Percentiles rank a stretch among this genome's conserved stretches.
These are phyloP conservation scores for Baronia brevicornis DNA, from an alignment of 2,888 invertebrate species.

Conservation along the genomic window DNA sequence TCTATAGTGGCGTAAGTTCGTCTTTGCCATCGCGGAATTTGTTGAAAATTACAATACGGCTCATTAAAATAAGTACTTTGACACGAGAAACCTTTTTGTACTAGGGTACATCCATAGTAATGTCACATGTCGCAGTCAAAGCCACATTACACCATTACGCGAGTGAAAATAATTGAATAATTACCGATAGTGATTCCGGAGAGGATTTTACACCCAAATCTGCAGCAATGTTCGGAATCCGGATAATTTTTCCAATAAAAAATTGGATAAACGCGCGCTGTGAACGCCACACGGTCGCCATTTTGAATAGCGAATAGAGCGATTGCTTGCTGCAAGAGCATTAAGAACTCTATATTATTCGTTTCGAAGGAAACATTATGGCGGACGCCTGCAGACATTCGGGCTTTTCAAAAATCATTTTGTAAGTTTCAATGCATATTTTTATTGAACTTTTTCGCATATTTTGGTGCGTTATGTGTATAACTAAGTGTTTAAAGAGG, in stretches of 20 bases:
- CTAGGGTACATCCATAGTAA: slow-evolving; percentile 64
- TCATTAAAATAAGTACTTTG: slow-evolving; percentile 10
- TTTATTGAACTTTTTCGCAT: slow-evolving; percentile 76
- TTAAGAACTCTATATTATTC: slow-evolving; percentile 77
- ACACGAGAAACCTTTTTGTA: slow-evolving; percentile 42
- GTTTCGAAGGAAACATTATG: slow-evolving; percentile 77
- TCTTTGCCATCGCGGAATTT: no score
- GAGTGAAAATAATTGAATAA: slow-evolving; percentile 64
- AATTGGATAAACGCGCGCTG: slow-evolving; percentile 69
- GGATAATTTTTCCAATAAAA: slow-evolving; percentile 64
- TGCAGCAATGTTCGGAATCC: slow-evolving; percentile 65
- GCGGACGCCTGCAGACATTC: slow-evolving; percentile 75
- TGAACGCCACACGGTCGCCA: slow-evolving; percentile 74
- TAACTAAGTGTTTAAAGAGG: slow-evolving; percentile 67
- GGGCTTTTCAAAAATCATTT: slow-evolving; percentile 77
- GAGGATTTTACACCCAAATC: slow-evolving; percentile 58
- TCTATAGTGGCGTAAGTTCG: no score
- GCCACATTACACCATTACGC: slow-evolving; percentile 53
- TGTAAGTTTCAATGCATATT: slow-evolving; percentile 73
- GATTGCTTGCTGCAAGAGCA: slow-evolving; percentile 72
- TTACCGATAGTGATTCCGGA: slow-evolving; percentile 67
- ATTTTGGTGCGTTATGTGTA: slow-evolving; percentile 72
- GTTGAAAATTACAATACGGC: slow-evolving; percentile 12
- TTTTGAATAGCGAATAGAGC: slow-evolving; percentile 77
- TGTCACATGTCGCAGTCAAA: slow-evolving; percentile 73